Base-by-base conservation (phyloP, 2,113 vertebrate species). In the Hylia prasina region DNA sequence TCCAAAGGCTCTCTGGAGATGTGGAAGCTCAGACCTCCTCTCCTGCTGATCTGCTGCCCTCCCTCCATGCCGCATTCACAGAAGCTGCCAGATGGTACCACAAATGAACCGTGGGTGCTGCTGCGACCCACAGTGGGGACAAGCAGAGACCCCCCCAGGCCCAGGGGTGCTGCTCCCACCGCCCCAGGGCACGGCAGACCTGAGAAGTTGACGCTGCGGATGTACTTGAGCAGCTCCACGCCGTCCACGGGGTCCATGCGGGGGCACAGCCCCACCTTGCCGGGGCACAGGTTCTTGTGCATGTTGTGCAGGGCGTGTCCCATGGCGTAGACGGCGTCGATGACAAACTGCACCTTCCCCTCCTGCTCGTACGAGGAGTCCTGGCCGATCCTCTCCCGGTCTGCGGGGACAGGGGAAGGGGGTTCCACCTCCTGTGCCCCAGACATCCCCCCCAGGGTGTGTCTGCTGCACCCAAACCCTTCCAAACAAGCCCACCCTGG, bases 301-400 rank as follows among this genome's bases (percentile, higher is more conserved):
- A 99, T 99, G 97, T 98, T 98, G 42, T 99, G 99, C 71, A 99
- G 98, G 3, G 99, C 99, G 0, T 99, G 99, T 24, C 99, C 99
- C 99, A 99, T 99, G 96, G 99, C 98, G 0, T 99, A 99, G 63
- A 99, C 98, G 0, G 99, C 99, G 1, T 99, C 99, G 0, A 99
- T 99, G 88, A 99, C 99, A 31, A 99, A 99, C 92, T 99, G 99
- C 23, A 99, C 99, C 88, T 99, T 99, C 75, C 99, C 99, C 93
- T 99, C 99, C 95, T 99, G 99, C 87, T 99, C 99, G 4, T 99
- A 99, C 0, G 98, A 98, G 0, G 99, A 99, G 95, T 99, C 99
- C 96, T 98, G 98, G 73, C 99, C 99, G 7, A 99, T 99, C 86
- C 99, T 98, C 96, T 99, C 99, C 0, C 99, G 98, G 90, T 99